These are phyloP conservation scores for Molanna angustata DNA, from an alignment of 2,888 invertebrate genomes.

Conservation along the genomic window DNA sequence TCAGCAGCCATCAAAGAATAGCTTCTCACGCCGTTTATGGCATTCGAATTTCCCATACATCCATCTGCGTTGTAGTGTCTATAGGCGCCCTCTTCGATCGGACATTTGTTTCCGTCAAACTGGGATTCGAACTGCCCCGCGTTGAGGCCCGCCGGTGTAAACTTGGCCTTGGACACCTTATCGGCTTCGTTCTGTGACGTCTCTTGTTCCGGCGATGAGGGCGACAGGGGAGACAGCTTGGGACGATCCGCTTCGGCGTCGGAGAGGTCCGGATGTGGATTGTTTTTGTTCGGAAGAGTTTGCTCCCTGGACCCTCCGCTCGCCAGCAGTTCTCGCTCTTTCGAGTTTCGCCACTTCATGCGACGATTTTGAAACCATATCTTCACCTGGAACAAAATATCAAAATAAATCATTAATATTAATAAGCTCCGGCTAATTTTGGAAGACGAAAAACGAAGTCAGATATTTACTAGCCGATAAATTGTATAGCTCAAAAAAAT, in stretches of 20 bases:
- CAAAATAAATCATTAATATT: too few relatives aligned
- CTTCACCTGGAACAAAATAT: slow-evolving; percentile 53
- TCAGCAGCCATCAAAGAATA: slow-evolving; percentile 41
- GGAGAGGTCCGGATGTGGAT: slow-evolving; percentile 91
- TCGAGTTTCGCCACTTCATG: slow-evolving; percentile 99
- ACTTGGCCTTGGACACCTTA: slow-evolving; percentile 37
- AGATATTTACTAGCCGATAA: too few relatives aligned
- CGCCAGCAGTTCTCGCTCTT: slow-evolving; percentile 91
- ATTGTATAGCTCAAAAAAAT: too few relatives aligned
- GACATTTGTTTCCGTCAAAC: slow-evolving; percentile 25
- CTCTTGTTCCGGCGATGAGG: slow-evolving; percentile 42
- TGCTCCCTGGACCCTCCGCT: slow-evolving; percentile 93
- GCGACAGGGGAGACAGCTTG: slow-evolving; percentile 61
- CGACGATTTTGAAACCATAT: slow-evolving; percentile 93
- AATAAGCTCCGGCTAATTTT: too few relatives aligned
- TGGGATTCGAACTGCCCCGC: slow-evolving; percentile 38
- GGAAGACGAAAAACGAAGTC: too few relatives aligned
- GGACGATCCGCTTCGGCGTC: slow-evolving; percentile 83
- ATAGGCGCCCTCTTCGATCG: slow-evolving; percentile 6
- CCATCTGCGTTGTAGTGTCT: slow-evolving; percentile 18
- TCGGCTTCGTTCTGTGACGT: slow-evolving; percentile 38
- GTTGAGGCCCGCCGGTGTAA: slow-evolving; percentile 38
- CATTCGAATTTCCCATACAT: slow-evolving; percentile 4
- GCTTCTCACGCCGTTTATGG: slow-evolving; percentile 19
- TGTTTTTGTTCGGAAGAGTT: slow-evolving; percentile 94